A percentile compares a stretch with the other conserved stretches of the same genome.
Conservation (phyloP, 2,113 vertebrate species). For the Kryptolebias marmoratus region DNA sequence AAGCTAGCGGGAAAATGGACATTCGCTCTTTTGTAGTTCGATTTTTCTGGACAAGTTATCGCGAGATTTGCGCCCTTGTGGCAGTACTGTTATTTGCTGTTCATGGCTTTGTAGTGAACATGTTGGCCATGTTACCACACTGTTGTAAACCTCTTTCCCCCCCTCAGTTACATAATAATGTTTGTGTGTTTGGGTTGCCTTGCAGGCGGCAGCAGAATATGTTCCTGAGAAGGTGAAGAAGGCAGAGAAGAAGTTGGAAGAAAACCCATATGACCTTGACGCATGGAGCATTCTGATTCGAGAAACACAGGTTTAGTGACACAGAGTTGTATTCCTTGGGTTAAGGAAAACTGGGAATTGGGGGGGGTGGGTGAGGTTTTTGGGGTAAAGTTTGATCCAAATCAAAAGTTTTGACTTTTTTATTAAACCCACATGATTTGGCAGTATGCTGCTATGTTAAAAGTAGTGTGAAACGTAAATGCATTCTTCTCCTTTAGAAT, state of each 20-base stretch:
- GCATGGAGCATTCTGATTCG: constrained; percentile 99
- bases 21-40: background rate
- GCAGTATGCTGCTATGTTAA: constrained; percentile 18
- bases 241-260: constrained; percentile 99
- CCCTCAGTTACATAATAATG: constrained; percentile 21
- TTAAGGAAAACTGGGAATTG: constrained; percentile 62
- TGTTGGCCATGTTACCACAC: background rate
- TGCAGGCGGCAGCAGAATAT: constrained; percentile 92
- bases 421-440: background rate
- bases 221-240: constrained; percentile 99
- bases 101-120: background rate
- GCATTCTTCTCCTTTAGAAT: constrained; percentile 96
- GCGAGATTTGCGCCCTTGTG: background rate
- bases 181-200: constrained; percentile 33
- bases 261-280: constrained; percentile 99
- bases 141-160: background rate
- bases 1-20: background rate
- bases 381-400: constrained; percentile 21
- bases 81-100: background rate
- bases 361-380: constrained; percentile 41
- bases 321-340: constrained; percentile 98
- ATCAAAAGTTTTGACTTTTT: constrained; percentile 29
- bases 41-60: background rate
- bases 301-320: constrained; percentile 99
- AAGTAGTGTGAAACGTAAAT: constrained; percentile 89